A percentile compares a stretch with the other conserved stretches of the same genome.
phyloP scores from a whole-genome alignment of 1,140 invertebrate genomes.

The Aethina tumida region DNA sequence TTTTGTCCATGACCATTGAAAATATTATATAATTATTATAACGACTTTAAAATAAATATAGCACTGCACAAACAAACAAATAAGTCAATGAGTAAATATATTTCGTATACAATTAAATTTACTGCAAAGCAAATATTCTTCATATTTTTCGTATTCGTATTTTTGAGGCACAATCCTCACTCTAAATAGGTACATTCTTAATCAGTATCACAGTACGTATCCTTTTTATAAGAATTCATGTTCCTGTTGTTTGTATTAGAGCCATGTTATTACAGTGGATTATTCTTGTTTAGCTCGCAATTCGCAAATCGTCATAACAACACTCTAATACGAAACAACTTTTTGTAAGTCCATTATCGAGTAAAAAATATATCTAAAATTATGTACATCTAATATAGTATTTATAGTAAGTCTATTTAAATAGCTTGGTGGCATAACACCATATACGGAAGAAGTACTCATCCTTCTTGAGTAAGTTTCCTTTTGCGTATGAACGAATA shows the following conservation, averaged over 20 bases:
- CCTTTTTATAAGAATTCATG: constrained; percentile 15
- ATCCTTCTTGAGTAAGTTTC: constrained; percentile 67
- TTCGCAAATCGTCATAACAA: constrained; percentile 15
- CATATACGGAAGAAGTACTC: constrained; percentile 94
- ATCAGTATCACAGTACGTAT: constrained; percentile 26
- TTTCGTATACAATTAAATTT: constrained; percentile 12
- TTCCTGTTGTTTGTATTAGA: constrained; percentile 12
- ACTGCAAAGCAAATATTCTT: constrained; percentile 5
- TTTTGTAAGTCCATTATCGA: constrained; percentile 7
- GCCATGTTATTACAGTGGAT: constrained; percentile 4
- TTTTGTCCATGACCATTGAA: constrained; percentile 4
- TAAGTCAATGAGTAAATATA: constrained; percentile 13
- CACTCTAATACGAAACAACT: constrained; percentile 8
- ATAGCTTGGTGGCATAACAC: constrained; percentile 74
- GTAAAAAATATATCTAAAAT: constrained; percentile 12
- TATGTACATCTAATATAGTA: constrained; percentile 3
- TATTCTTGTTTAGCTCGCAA: constrained; percentile 15
- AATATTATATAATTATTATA: constrained; percentile 13
- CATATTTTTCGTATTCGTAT: constrained; percentile 13
- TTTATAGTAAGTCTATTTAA: constrained; percentile 52
- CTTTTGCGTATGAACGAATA: constrained; percentile 76
- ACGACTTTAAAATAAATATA: constrained; percentile 10
- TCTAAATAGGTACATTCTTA: constrained; percentile 10
- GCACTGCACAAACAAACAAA: constrained; percentile 11
- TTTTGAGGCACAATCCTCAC: constrained; percentile 7